These are phyloP conservation scores for Camponotus vicinus DNA, from an alignment of 1,140 invertebrate genomes.

Conservation along the genomic window DNA sequence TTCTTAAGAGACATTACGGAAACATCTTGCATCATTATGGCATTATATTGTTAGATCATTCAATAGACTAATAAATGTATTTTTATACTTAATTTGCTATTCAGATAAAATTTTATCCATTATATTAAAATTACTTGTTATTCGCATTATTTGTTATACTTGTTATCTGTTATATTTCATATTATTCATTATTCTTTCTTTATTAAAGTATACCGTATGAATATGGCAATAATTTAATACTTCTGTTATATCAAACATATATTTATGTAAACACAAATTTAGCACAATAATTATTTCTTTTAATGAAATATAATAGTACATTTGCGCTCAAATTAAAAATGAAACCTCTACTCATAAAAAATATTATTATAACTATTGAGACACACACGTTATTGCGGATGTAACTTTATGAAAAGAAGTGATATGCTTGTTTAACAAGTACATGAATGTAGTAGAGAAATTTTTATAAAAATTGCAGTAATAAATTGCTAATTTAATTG, in stretches of 20 bases:
- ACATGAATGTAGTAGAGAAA: background rate
- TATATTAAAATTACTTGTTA: background rate
- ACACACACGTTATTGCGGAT: background rate
- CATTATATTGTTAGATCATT: background rate
- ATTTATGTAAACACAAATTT: no score
- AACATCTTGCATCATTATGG: constrained; percentile 1
- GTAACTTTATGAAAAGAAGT: background rate
- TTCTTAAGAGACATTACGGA: background rate
- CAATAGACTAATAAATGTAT: background rate
- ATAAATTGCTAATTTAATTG: constrained; percentile 51
- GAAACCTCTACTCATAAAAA: background rate
- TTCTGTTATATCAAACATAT: no score
- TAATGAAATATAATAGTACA: background rate
- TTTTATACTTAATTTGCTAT: background rate
- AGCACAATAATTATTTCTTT: background rate
- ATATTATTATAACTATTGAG: background rate
- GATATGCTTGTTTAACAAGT: background rate
- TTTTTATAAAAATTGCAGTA: background rate
- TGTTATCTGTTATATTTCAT: background rate
- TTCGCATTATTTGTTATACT: background rate
- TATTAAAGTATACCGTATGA: background rate
- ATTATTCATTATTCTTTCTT: constrained; percentile 9
- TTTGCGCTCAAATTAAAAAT: background rate
- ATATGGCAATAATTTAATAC: no score
- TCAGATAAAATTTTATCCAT: background rate